Base-by-base conservation (phyloP, 2,113 vertebrate species). In the Amblyopsis rosae region DNA sequence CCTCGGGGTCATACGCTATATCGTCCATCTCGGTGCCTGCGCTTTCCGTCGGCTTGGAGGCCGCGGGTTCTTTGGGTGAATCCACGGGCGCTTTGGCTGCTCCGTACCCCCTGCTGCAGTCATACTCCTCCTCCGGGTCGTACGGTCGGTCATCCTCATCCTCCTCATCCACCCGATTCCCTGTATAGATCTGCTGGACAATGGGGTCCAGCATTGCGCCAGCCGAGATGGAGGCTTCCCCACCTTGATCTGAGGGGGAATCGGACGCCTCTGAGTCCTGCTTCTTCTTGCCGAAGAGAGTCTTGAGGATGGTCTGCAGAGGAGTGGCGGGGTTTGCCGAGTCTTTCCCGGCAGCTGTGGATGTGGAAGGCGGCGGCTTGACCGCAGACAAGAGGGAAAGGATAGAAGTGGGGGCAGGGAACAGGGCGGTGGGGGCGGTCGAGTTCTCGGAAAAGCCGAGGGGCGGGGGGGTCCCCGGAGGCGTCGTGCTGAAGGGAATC, bases 71-170 rank as follows among this genome's bases (percentile, higher is more conserved):
- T 12, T 79, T 87, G 3, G 90, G 77, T 1, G 74, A 76, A 49
- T 93, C 91, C 12, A 62, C 63, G 3, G 80, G 65, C 61, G 85
- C 89, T 35, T 90, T 92, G 0, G 89, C 67, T 26, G 79, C 19
- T 69, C 74, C 90, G 57, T 93, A 95, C 64, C 92, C 92, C 72
- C 87, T 90, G 75, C 94, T 92, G 0, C 96, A 95, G 48, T 94
- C 93, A 11, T 99, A 99, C 64, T 99, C 98, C 60, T 99, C 98
- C 67, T 99, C 97, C 0, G 98, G 97, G 83, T 99, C 96, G 1
- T 99, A 99, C 0, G 98, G 97, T 41, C 98, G 86, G 73, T 99
- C 97, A 13, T 99, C 92, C 76, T 92, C 97, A 51, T 98, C 95
- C 46, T 96, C 95, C 46, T 96, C 95, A 9, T 95, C 95, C 32